Conservation (phyloP, 2,113 vertebrate genomes). For the Limnothrissa miodon region DNA sequence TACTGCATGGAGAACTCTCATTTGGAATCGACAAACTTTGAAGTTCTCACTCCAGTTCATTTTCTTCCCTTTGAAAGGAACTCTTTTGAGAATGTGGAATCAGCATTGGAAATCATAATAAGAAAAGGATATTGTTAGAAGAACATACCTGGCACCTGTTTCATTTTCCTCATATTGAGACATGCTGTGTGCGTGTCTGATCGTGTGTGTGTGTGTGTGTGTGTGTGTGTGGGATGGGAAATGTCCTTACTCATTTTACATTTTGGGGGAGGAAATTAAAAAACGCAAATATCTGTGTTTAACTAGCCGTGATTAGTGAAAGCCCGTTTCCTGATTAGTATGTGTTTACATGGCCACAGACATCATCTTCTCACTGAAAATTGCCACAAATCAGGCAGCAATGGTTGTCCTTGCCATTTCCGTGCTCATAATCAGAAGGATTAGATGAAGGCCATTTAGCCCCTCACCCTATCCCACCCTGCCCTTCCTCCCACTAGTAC, state of each 20-base stretch:
- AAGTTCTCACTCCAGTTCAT: neutral
- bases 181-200: slow-evolving; percentile 12
- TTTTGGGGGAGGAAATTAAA: neutral
- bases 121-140: neutral
- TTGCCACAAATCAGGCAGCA: slow-evolving; percentile 62
- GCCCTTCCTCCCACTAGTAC: slow-evolving; percentile 17
- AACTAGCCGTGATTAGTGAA: slow-evolving; percentile 61
- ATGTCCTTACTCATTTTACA: slow-evolving; percentile 18
- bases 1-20: neutral
- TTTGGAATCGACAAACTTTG: neutral
- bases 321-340: slow-evolving; percentile 58
- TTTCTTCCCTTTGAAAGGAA: neutral
- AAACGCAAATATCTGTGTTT: slow-evolving; percentile 48
- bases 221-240: slow-evolving; percentile 30
- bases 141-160: neutral
- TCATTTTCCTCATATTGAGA: neutral
- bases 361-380: slow-evolving; percentile 53
- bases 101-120: neutral
- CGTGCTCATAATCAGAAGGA: slow-evolving; percentile 61
- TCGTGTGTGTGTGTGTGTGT: slow-evolving; percentile 16
- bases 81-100: neutral
- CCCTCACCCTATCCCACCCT: slow-evolving; percentile 36
- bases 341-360: slow-evolving; percentile 52
- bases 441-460: slow-evolving; percentile 60
- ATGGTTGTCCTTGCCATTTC: neutral